Evolutionary conservation across 2,113 vertebrate genomes (phyloP).

Genomic region (Mormyrus iriodes): DNA sequence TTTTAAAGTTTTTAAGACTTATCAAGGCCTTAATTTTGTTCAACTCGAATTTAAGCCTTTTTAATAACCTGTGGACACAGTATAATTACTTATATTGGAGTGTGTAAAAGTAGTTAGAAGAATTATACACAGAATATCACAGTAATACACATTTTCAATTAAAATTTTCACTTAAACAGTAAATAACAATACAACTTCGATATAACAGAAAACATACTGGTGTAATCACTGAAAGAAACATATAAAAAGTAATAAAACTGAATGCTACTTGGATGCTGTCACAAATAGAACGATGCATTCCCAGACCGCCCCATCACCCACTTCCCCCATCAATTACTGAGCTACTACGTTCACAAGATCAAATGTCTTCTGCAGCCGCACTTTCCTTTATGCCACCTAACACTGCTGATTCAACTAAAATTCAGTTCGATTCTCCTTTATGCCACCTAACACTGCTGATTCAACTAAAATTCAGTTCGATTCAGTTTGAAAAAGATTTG

Average conservation of each 20-base stretch:
- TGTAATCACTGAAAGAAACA: neutral
- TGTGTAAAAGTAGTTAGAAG: neutral
- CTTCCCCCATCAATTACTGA: too few relatives aligned
- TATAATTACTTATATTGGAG: too few relatives aligned
- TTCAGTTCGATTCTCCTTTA: neutral
- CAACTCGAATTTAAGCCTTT: too few relatives aligned
- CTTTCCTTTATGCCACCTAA: neutral
- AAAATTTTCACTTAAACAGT: neutral
- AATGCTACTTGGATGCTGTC: neutral
- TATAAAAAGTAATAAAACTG: neutral
- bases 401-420: neutral
- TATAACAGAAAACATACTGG: neutral
- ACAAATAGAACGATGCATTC: too few relatives aligned
- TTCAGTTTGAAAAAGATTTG: neutral
- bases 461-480: neutral
- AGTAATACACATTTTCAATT: neutral
- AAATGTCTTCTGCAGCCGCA: neutral
- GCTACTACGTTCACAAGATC: too few relatives aligned
- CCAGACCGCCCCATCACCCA: too few relatives aligned
- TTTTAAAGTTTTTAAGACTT: neutral
- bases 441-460: neutral
- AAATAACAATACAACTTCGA: neutral
- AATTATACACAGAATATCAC: neutral
- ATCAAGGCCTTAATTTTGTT: neutral
- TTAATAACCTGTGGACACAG: too few relatives aligned